Base-by-base conservation (phyloP, 1,140 invertebrate species). In the Heliconius melpomene region DNA sequence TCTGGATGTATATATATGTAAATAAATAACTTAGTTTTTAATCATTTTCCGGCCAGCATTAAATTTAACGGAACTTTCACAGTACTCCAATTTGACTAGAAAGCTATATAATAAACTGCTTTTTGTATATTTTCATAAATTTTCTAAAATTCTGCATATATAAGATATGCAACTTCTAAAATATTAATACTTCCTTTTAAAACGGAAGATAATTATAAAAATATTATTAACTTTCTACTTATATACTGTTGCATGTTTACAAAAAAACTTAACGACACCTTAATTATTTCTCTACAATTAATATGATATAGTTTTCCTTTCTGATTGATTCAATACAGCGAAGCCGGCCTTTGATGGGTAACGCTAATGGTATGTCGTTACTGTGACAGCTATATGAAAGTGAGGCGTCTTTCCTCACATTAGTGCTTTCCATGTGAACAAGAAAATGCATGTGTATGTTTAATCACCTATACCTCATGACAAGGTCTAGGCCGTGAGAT, bases 291-390 rank as follows among this genome's bases (percentile, higher is more conserved):
- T 40, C 36, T 26, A 40, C 71, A 72, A 72, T 72, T 72, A 72
- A 40, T 40, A 38, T 38, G 78, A 79, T 76, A 84, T 80, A 75
- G 74, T 80, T 82, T 84, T 84, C 79, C 79, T 79, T 79, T 79
- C 46, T 79, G 80, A 83, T 85, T 81, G 80, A 83, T 83, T 85
- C 75, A 83, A 83, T 81, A 77, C 71, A 72, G 81, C 72, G 81
- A 79, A 85, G 82, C 82, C 78, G 50, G 52, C 75, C 80, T 72
- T 78, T 74, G 74, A 79, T 81, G 83, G 84, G 79, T 78, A 76
- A 26, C 38, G 78, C 79, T 90, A 89, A 91, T 88, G 87, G 84
- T 78, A 79, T 74, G 81, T 88, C 89, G 88, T 91, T 91, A 90
- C 84, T 88, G 85, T 26, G 72, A 81, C 74, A 79, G 84, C 71